phyloP scores from a whole-genome alignment of 1,140 invertebrate genomes.

The Akabosia matsudoensis region DNA sequence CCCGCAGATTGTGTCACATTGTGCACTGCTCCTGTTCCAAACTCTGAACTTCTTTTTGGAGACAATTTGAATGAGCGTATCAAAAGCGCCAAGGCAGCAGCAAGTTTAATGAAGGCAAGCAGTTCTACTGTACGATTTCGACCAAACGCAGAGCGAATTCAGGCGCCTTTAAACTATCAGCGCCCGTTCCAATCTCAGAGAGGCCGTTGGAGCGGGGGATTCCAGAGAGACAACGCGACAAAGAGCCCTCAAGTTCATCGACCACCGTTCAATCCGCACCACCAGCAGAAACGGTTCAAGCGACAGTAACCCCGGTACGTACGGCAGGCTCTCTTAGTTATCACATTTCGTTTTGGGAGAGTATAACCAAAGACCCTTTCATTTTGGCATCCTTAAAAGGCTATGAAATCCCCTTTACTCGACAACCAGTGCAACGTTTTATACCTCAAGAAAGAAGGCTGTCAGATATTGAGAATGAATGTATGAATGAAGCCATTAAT shows the following conservation, averaged over 20 bases:
- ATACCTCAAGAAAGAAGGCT: background rate
- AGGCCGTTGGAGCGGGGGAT: background rate
- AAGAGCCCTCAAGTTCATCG: background rate
- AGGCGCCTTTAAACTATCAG: background rate
- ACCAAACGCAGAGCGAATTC: background rate
- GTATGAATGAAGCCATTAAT: background rate
- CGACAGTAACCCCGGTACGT: background rate
- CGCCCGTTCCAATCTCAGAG: background rate
- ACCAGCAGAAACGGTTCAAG: background rate
- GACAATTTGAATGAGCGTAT: background rate
- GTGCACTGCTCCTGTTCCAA: background rate
- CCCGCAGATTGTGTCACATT: background rate
- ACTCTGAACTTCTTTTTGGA: slow-evolving; percentile 6
- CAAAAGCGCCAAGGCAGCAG: background rate
- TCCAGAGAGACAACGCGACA: too few relatives aligned
- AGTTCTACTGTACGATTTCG: background rate
- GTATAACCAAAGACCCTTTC: background rate
- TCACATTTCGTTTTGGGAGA: background rate
- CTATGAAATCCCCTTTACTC: background rate
- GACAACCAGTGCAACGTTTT: background rate
- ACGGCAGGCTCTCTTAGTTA: background rate
- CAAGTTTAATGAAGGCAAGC: background rate
- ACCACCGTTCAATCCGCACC: background rate
- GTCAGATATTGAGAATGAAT: background rate
- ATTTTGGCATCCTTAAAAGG: background rate